These are phyloP conservation scores for Acanthochromis polyacanthus DNA, from an alignment of 2,113 vertebrate species.

Conservation along the genomic window DNA sequence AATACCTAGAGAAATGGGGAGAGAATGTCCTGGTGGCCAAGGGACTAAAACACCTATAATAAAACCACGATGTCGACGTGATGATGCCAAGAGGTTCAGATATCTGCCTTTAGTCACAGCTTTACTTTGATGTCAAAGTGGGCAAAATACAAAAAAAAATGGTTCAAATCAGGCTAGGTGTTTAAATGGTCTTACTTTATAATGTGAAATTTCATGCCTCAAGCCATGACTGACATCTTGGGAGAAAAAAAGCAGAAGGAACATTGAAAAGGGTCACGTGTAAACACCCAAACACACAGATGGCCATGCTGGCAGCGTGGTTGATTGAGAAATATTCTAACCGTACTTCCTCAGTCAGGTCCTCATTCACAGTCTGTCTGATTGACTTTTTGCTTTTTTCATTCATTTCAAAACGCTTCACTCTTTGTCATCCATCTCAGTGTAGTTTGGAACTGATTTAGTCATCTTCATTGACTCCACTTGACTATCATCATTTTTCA, in stretches of 20 bases:
- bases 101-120: too few species aligned
- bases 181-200: too few species aligned
- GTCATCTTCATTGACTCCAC: slow-evolving; percentile 7
- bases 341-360: slow-evolving; percentile 63
- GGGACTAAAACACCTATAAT: too few species aligned
- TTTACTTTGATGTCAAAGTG: too few species aligned
- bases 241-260: slow-evolving; percentile 33
- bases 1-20: neutral
- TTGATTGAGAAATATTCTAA: slow-evolving; percentile 74
- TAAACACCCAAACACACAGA: slow-evolving; percentile 45
- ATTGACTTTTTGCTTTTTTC: slow-evolving; percentile 45
- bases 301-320: slow-evolving; percentile 48
- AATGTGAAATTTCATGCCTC: neutral
- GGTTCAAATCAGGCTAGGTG: too few species aligned
- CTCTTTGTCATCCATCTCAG: slow-evolving; percentile 14
- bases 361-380: slow-evolving; percentile 60
- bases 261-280: slow-evolving; percentile 48
- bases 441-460: slow-evolving; percentile 10
- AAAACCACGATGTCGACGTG: neutral
- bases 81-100: neutral
- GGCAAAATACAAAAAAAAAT: too few species aligned
- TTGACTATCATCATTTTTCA: neutral
- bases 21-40: neutral
- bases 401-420: slow-evolving; percentile 58
- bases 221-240: neutral